These are phyloP conservation scores for Phymanthus crucifer DNA, from an alignment of 92 coral and sea anemone species.

Conservation along the genomic window DNA sequence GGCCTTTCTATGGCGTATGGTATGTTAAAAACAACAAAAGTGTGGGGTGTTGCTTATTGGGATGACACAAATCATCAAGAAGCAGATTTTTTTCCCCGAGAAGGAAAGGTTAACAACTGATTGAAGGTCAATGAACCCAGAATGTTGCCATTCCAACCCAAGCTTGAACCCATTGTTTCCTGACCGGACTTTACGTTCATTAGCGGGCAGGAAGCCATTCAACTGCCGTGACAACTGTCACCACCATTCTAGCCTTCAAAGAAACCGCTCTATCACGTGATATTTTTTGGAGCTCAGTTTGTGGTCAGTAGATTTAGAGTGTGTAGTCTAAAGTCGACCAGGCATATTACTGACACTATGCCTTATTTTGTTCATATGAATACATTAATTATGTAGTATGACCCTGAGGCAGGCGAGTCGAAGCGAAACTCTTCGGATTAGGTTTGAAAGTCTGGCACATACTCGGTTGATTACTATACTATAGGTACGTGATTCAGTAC, in stretches of 20 bases:
- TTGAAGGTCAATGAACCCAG: background rate
- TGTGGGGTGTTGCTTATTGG: background rate
- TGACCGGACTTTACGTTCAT: constrained; percentile 41
- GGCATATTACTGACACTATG: too few relatives aligned
- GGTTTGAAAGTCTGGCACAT: background rate
- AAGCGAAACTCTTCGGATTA: background rate
- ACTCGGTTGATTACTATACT: background rate
- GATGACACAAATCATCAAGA: background rate
- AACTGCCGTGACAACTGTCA: constrained; percentile 38
- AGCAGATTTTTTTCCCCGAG: background rate
- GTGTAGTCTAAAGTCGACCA: background rate
- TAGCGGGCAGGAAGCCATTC: constrained; percentile 43
- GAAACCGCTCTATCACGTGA: constrained; percentile 29
- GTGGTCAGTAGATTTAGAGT: background rate
- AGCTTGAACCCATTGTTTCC: constrained; percentile 4
- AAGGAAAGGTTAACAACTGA: background rate
- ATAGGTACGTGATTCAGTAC: background rate
- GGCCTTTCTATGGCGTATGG: too few relatives aligned
- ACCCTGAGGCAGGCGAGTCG: background rate
- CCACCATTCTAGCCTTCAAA: constrained; percentile 12
- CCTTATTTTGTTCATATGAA: background rate
- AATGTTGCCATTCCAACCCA: constrained; percentile 1
- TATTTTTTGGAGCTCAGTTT: constrained; percentile 4
- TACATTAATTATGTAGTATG: background rate
- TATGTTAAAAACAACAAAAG: background rate